These are phyloP conservation scores for Cephus cinctus DNA, from an alignment of 1,140 invertebrate genomes.

Conservation along the genomic window DNA sequence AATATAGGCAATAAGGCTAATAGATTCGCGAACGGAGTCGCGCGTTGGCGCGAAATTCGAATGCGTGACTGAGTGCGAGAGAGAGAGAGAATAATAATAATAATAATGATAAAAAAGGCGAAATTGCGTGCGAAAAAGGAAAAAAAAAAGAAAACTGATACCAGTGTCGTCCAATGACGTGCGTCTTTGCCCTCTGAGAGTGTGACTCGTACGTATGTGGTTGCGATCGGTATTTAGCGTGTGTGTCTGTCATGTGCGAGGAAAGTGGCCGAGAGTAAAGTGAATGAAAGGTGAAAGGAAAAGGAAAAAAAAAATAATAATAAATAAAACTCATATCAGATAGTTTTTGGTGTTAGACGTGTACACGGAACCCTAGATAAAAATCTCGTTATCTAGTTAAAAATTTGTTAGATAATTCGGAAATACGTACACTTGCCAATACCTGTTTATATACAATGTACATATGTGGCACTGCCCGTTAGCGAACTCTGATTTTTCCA, in stretches of 20 bases:
- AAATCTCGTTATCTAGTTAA: slow-evolving; percentile 57
- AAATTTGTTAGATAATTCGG: slow-evolving; percentile 55
- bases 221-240: slow-evolving; percentile 9
- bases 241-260: slow-evolving; percentile 21
- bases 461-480: slow-evolving; percentile 55
- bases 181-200: too few relatives aligned
- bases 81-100: slow-evolving; percentile 12
- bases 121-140: slow-evolving; percentile 22
- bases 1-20: slow-evolving; percentile 52
- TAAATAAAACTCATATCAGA: slow-evolving; percentile 52
- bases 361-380: slow-evolving; percentile 52
- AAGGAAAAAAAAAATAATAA: slow-evolving; percentile 20
- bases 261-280: slow-evolving; percentile 7
- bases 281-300: slow-evolving; percentile 8
- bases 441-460: slow-evolving; percentile 55
- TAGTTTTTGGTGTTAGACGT: slow-evolving; percentile 55
- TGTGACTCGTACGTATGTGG: slow-evolving; percentile 19
- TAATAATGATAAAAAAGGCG: background rate
- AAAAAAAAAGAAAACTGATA: too few relatives aligned
- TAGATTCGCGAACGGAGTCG: slow-evolving; percentile 15
- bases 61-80: slow-evolving; percentile 27
- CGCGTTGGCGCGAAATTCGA: slow-evolving; percentile 24
- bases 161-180: too few relatives aligned
- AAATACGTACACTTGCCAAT: slow-evolving; percentile 53
- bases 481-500: too few relatives aligned